Evolutionary conservation across 2,113 vertebrate genomes (phyloP).

Genomic region (Abramis brama): DNA sequence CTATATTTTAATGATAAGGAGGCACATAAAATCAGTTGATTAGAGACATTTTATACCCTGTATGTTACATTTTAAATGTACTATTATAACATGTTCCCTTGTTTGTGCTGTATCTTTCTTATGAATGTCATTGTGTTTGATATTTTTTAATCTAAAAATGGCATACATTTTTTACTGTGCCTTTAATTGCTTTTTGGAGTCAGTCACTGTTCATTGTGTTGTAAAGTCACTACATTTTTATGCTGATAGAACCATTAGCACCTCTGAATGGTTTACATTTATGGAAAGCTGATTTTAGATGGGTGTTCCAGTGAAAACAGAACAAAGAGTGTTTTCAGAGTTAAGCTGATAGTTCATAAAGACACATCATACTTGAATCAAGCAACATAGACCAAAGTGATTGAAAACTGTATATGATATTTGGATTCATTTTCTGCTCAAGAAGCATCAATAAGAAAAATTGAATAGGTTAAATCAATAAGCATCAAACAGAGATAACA

Average conservation of each 20-base stretch:
- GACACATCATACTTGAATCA: too few species aligned
- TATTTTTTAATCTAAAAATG: background rate
- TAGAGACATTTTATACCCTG: background rate
- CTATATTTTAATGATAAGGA: too few species aligned
- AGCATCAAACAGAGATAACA: conserved; percentile 32
- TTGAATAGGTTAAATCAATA: background rate
- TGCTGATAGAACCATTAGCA: conserved; percentile 8
- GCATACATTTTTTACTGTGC: background rate
- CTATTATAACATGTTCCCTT: background rate
- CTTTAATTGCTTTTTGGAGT: background rate
- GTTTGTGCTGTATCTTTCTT: background rate
- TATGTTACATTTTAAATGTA: background rate
- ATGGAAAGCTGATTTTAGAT: background rate
- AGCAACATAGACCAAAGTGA: background rate
- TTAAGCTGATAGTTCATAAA: background rate
- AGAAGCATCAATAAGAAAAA: background rate
- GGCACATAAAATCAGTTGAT: background rate
- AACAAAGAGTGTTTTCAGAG: conserved; percentile 7
- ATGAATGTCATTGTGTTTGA: background rate
- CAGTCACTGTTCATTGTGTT: conserved; percentile 2
- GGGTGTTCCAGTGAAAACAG: conserved; percentile 1
- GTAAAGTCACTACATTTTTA: background rate
- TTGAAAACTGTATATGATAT: background rate
- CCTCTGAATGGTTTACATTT: background rate
- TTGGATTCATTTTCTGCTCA: background rate